These are phyloP conservation scores for Eospalax fontanierii DNA, from an alignment of 2,797 vertebrate genomes.

Conservation along the genomic window DNA sequence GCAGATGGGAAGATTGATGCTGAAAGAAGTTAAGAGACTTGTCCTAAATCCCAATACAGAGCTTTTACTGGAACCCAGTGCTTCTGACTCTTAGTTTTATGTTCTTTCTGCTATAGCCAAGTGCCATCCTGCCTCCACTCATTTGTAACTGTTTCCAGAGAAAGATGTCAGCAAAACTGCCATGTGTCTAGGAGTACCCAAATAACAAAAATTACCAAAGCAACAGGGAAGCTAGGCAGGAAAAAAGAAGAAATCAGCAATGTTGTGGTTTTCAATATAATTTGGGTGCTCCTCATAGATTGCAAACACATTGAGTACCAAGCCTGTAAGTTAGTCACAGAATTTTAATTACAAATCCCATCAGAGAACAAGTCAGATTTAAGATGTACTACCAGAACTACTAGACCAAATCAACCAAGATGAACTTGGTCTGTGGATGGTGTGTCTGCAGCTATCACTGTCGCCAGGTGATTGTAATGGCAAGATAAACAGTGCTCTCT, in stretches of 20 bases:
- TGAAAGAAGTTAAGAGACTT: slow-evolving; percentile 65
- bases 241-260: slow-evolving; percentile 30
- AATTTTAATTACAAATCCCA: slow-evolving; percentile 49
- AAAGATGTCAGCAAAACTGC: slow-evolving; percentile 55
- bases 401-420: neutral
- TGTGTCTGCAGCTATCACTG: neutral
- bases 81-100: slow-evolving; percentile 71
- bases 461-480: neutral
- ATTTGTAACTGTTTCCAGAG: slow-evolving; percentile 69
- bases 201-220: slow-evolving; percentile 46
- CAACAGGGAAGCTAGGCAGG: neutral
- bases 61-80: slow-evolving; percentile 64
- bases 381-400: neutral
- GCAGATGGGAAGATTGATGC: slow-evolving; percentile 66
- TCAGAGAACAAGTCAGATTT: neutral
- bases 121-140: slow-evolving; percentile 41
- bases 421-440: neutral
- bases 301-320: neutral
- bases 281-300: neutral
- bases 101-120: slow-evolving; percentile 38
- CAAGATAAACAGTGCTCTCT: neutral
- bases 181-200: slow-evolving; percentile 31
- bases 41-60: slow-evolving; percentile 64
- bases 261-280: slow-evolving; percentile 33
- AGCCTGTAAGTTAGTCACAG: slow-evolving; percentile 9